phyloP scores from a whole-genome alignment of 1,140 invertebrate species.

The Eupeodes corollae region DNA sequence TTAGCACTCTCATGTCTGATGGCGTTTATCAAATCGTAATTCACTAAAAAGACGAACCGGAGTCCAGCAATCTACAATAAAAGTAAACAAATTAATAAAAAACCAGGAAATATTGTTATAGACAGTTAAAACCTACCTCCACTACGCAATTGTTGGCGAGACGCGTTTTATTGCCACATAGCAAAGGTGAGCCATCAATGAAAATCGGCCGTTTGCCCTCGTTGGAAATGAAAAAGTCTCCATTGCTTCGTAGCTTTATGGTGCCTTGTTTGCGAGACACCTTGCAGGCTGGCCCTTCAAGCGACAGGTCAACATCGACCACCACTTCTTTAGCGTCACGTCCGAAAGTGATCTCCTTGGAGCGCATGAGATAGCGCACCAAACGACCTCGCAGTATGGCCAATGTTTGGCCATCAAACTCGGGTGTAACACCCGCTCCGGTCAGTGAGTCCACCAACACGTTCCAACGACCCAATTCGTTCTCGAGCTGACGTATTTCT shows the following conservation, averaged over 20 bases:
- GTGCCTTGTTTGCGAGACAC: conserved; percentile 78
- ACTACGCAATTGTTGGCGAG: conserved; percentile 89
- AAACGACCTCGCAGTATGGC: conserved; percentile 85
- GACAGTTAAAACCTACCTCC: conserved; percentile 52
- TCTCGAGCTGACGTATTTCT: conserved; percentile 81
- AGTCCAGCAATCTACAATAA: conserved; percentile 68
- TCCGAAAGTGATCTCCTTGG: conserved; percentile 90
- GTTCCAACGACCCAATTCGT: conserved; percentile 81
- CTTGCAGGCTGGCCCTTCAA: conserved; percentile 83
- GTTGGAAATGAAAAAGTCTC: conserved; percentile 88
- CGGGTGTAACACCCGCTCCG: conserved; percentile 61
- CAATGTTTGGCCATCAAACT: conserved; percentile 84
- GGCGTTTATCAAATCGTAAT: conserved; percentile 79
- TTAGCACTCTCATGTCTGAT: conserved; percentile 73
- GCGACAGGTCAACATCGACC: conserved; percentile 87
- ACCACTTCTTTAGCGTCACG: conserved; percentile 75
- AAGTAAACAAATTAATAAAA: conserved; percentile 9
- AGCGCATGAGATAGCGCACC: conserved; percentile 89
- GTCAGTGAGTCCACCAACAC: conserved; percentile 85
- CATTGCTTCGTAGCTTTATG: conserved; percentile 80
- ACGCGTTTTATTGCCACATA: conserved; percentile 74
- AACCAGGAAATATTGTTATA: background rate
- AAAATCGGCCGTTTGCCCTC: conserved; percentile 92
- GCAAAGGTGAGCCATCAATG: conserved; percentile 82
- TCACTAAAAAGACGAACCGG: conserved; percentile 85